These are phyloP conservation scores for Macrotus californicus DNA, from an alignment of 2,113 vertebrate genomes.

Conservation along the genomic window DNA sequence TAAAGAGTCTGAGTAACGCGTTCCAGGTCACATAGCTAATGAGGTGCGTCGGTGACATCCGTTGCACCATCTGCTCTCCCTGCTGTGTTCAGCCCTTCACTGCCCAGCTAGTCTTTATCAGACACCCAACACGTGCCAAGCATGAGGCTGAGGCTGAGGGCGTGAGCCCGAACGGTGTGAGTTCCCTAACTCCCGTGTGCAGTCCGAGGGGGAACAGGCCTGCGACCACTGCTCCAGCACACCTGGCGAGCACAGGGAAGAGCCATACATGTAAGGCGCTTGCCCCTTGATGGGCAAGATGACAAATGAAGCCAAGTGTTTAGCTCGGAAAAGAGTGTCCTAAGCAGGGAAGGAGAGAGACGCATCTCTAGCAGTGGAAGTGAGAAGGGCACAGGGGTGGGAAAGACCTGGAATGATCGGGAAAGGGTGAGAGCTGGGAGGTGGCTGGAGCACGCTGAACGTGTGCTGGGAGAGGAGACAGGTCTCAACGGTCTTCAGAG, in stretches of 20 bases:
- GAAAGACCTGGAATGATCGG: background rate
- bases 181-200: background rate
- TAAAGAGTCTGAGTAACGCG: background rate
- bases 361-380: background rate
- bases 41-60: background rate
- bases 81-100: no score
- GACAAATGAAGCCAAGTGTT: background rate
- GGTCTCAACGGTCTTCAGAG: no score
- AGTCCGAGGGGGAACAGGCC: background rate
- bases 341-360: background rate
- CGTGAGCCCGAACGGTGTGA: no score
- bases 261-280: background rate
- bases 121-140: background rate
- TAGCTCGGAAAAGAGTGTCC: background rate
- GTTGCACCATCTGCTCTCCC: background rate
- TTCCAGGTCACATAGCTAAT: background rate
- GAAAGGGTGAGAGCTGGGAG: background rate
- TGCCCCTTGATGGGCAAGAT: background rate
- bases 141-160: background rate
- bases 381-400: background rate
- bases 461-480: no score
- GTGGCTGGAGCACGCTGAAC: background rate
- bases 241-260: background rate
- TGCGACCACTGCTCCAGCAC: background rate
- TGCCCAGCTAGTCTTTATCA: background rate